A percentile compares a stretch with the other conserved stretches of the same genome.
Conservation (phyloP, 2,113 vertebrate genomes). For the Oreochromis aureus region DNA sequence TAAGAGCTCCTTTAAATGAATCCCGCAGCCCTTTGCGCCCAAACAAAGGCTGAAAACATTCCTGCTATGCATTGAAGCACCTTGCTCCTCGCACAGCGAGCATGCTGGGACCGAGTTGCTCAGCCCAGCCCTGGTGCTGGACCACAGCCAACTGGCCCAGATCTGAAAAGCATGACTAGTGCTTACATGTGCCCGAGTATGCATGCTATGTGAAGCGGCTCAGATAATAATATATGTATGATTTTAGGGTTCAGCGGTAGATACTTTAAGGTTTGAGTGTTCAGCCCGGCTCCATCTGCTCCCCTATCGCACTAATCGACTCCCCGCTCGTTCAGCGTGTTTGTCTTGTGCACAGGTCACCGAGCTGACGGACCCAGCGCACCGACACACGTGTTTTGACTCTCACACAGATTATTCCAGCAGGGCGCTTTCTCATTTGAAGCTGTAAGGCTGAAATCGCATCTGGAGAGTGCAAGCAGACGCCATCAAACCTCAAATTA, state of each 20-base stretch:
- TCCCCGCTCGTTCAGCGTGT: neutral
- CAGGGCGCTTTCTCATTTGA: neutral
- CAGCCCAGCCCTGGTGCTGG: slow-evolving; percentile 39
- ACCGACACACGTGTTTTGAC: slow-evolving; percentile 21
- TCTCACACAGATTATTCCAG: slow-evolving; percentile 49
- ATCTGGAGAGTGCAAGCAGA: neutral
- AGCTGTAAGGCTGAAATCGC: neutral
- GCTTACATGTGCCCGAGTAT: slow-evolving; percentile 32
- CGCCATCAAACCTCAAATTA: neutral
- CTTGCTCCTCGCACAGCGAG: slow-evolving; percentile 28
- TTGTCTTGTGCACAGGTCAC: slow-evolving; percentile 50
- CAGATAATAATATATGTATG: slow-evolving; percentile 25
- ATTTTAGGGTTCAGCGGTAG: neutral
- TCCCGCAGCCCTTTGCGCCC: slow-evolving; percentile 7
- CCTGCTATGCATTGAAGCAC: slow-evolving; percentile 64
- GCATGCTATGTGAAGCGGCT: slow-evolving; percentile 25
- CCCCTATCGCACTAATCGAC: neutral
- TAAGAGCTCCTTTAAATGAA: slow-evolving; percentile 21
- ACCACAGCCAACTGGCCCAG: slow-evolving; percentile 38
- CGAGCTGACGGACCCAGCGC: neutral
- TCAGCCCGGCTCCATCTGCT: neutral
- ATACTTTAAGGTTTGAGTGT: neutral
- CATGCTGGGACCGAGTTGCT: slow-evolving; percentile 42
- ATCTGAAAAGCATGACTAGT: slow-evolving; percentile 32
- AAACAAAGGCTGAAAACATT: slow-evolving; percentile 61